A percentile compares a stretch with the other conserved stretches of the same genome.
phyloP scores from a whole-genome alignment of 2,888 invertebrate species.

The Eumerus sabulonum region DNA sequence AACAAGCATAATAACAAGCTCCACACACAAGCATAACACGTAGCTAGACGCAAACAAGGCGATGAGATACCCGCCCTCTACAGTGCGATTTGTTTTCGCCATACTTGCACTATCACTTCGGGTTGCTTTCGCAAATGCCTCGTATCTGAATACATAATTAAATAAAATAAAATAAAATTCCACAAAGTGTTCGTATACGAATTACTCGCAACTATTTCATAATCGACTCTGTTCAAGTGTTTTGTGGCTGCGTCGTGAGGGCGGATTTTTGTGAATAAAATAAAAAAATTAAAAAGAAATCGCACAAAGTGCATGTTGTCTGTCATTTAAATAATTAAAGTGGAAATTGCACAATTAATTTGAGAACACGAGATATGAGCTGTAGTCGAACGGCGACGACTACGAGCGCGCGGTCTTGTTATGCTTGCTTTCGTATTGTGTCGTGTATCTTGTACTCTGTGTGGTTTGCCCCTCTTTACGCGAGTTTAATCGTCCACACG shows the following conservation, averaged over 20 bases:
- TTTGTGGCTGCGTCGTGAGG: slow-evolving; percentile 17
- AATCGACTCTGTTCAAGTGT: slow-evolving; percentile 22
- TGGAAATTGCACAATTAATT: slow-evolving; percentile 64
- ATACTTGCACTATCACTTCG: slow-evolving; percentile 14
- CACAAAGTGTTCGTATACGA: slow-evolving; percentile 8
- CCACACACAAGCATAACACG: background rate
- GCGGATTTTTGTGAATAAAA: slow-evolving; percentile 19
- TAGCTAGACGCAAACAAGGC: background rate
- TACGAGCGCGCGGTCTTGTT: too few relatives aligned
- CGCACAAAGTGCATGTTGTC: slow-evolving; percentile 59
- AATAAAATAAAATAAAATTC: slow-evolving; percentile 5
- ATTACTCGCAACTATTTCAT: slow-evolving; percentile 43
- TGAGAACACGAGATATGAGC: slow-evolving; percentile 56
- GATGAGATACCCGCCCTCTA: background rate
- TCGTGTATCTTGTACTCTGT: slow-evolving; percentile 2
- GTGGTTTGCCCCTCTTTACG: slow-evolving; percentile 20
- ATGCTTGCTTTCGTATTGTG: too few relatives aligned
- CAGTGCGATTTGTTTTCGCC: slow-evolving; percentile 14
- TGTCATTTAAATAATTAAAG: slow-evolving; percentile 66
- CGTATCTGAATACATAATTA: slow-evolving; percentile 18
- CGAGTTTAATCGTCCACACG: slow-evolving; percentile 3
- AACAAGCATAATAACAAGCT: background rate
- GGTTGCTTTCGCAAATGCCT: slow-evolving; percentile 35
- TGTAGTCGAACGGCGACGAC: slow-evolving; percentile 2
- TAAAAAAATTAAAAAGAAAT: slow-evolving; percentile 40